Evolutionary conservation across 2,888 invertebrate species (phyloP).

Genomic region (Phyto melanocephala): DNA sequence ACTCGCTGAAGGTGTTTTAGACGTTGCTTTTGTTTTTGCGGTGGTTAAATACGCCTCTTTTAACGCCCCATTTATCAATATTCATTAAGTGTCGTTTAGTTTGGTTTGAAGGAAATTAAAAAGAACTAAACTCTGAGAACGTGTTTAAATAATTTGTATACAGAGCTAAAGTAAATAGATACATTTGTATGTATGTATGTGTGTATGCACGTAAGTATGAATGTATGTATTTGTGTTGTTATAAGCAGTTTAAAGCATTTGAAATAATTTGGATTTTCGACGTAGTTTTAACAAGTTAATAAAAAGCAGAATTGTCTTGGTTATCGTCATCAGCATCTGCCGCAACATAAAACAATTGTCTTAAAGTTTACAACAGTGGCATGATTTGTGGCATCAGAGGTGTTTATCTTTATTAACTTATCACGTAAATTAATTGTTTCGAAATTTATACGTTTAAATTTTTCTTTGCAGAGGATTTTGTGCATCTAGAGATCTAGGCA

Average conservation of each 20-base stretch:
- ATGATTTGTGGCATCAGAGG: constrained; percentile 44
- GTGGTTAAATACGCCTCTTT: constrained; percentile 70
- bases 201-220: no score
- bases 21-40: constrained; percentile 39
- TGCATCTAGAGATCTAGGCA: no score
- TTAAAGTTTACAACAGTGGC: constrained; percentile 59
- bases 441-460: background rate
- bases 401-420: constrained; percentile 71
- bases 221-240: background rate
- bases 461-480: no score
- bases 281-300: background rate
- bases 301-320: background rate
- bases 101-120: constrained; percentile 41
- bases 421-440: constrained; percentile 72
- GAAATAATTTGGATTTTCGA: constrained; percentile 28
- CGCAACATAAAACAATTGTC: background rate
- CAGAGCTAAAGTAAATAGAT: background rate
- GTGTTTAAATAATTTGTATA: constrained; percentile 59
- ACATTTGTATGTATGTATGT: background rate
- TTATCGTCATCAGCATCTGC: background rate
- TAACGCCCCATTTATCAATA: constrained; percentile 77
- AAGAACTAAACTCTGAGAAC: constrained; percentile 50
- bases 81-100: constrained; percentile 74
- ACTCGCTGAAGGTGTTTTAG: constrained; percentile 50
- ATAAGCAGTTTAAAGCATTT: constrained; percentile 66